phyloP scores from a whole-genome alignment of 2,797 vertebrate species.

The Philypnodon macrostomus region DNA sequence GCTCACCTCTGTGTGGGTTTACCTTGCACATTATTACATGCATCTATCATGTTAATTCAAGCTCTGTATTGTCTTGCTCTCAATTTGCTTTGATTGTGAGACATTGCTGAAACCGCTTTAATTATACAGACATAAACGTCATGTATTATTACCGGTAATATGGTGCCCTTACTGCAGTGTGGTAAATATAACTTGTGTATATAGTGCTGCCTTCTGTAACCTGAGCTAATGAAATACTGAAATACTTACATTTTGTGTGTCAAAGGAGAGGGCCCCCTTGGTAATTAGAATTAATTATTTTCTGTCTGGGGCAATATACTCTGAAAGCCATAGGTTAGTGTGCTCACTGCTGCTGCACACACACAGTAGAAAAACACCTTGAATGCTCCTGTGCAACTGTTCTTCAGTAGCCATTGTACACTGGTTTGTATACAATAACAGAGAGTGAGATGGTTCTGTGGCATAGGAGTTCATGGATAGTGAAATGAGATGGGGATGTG shows the following conservation, averaged over 20 bases:
- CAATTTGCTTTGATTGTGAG: constrained; percentile 31
- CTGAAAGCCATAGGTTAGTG: constrained; percentile 55
- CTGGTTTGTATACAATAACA: constrained; percentile 29
- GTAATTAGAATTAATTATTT: constrained; percentile 73
- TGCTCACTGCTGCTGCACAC: constrained; percentile 22
- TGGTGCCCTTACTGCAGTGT: background rate
- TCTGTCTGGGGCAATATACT: constrained; percentile 55
- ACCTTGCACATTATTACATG: constrained; percentile 36
- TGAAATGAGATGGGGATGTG: no score
- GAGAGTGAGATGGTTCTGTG: no score
- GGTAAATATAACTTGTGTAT: constrained; percentile 7
- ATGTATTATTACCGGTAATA: background rate
- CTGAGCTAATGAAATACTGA: constrained; percentile 47
- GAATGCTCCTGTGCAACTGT: constrained; percentile 33
- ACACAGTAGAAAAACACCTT: constrained; percentile 10
- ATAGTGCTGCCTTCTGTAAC: constrained; percentile 19
- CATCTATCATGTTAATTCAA: constrained; percentile 38
- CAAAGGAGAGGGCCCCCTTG: constrained; percentile 56
- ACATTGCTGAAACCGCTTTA: constrained; percentile 28
- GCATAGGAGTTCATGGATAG: no score
- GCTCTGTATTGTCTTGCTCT: background rate
- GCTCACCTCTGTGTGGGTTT: constrained; percentile 6
- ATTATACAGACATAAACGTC: constrained; percentile 30
- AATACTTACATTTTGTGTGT: constrained; percentile 70
- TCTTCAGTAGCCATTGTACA: constrained; percentile 29